phyloP scores from a whole-genome alignment of 2,797 vertebrate species.

The Simalia tracyae region DNA sequence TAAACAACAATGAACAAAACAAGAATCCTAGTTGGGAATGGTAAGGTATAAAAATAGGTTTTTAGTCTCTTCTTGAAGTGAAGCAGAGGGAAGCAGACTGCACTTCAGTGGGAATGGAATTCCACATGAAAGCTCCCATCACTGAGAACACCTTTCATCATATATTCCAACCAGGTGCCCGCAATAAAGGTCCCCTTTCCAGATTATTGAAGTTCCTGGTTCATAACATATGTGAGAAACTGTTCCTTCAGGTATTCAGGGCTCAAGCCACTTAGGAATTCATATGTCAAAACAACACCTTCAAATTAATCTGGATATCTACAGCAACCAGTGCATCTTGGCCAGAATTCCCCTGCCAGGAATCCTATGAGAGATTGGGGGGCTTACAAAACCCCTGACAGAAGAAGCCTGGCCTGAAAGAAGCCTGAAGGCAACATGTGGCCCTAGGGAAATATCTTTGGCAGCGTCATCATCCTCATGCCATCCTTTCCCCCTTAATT shows the following conservation, averaged over 20 bases:
- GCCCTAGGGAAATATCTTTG: background rate
- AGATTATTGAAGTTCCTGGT: background rate
- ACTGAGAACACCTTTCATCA: background rate
- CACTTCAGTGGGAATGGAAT: too few relatives aligned
- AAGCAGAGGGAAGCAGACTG: too few relatives aligned
- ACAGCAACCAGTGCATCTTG: background rate
- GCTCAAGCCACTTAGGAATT: background rate
- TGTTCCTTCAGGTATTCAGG: background rate
- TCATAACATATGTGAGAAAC: background rate
- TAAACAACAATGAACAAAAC: too few relatives aligned
- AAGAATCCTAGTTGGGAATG: too few relatives aligned
- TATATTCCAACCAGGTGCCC: background rate
- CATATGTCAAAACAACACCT: background rate
- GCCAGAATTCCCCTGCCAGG: background rate
- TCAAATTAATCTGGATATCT: background rate
- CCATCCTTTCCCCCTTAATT: background rate
- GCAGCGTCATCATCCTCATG: background rate
- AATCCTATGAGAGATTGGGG: background rate
- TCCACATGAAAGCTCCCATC: too few relatives aligned
- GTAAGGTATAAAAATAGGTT: too few relatives aligned
- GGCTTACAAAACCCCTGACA: background rate
- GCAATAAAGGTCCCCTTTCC: background rate
- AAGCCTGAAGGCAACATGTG: background rate
- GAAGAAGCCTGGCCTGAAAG: background rate
- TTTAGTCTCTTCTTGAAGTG: too few relatives aligned